phyloP scores from a whole-genome alignment of 2,888 invertebrate genomes.

The Cryptus viduatorius region DNA sequence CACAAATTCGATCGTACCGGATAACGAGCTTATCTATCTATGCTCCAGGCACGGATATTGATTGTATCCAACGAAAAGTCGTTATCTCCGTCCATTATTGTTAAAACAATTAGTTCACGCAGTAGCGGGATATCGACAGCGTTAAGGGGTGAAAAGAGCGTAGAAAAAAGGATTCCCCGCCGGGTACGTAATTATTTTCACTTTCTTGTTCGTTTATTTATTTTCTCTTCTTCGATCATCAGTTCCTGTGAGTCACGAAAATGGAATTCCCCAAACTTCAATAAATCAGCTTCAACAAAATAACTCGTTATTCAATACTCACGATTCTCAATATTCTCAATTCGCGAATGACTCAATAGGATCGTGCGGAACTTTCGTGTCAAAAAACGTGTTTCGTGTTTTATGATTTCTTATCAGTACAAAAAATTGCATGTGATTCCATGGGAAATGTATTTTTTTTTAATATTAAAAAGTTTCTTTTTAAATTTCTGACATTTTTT shows the following conservation, averaged over 20 bases:
- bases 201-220: conserved; percentile 26
- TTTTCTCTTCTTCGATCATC: background rate
- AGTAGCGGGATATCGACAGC: conserved; percentile 14
- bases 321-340: no score
- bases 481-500: no score
- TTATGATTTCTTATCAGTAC: no score
- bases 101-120: conserved; percentile 76
- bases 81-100: conserved; percentile 72
- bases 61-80: conserved; percentile 75
- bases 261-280: conserved; percentile 6
- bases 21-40: conserved; percentile 80
- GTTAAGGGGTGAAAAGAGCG: conserved; percentile 12
- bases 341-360: no score
- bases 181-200: conserved; percentile 53
- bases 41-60: conserved; percentile 75
- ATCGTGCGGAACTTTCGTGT: no score
- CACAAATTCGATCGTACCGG: conserved; percentile 75
- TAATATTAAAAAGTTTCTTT: no score
- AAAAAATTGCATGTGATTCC: no score
- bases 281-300: conserved; percentile 2
- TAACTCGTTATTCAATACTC: background rate
- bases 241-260: conserved; percentile 24
- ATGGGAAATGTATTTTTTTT: no score
- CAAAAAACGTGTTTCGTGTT: no score
- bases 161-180: conserved; percentile 54